Conservation (phyloP, 2,888 invertebrate species). For the Acanthosepion pharaonis region DNA sequence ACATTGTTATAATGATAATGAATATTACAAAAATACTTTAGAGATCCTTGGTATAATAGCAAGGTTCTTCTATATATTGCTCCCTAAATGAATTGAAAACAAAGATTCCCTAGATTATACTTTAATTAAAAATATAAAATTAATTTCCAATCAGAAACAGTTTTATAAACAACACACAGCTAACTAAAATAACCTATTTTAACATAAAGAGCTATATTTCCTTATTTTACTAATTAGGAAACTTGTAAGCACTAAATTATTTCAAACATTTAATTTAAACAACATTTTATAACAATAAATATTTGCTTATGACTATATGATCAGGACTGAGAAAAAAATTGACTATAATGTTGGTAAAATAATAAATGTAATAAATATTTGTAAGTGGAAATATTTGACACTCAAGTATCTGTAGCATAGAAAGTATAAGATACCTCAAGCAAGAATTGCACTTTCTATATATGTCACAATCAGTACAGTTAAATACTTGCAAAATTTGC, state of each 20-base stretch:
- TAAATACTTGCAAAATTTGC: too few species aligned
- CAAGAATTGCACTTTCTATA: too few species aligned
- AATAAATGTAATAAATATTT: too few species aligned
- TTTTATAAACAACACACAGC: background rate
- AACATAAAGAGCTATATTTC: background rate
- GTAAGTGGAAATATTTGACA: too few species aligned
- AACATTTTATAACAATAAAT: background rate
- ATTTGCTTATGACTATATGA: background rate
- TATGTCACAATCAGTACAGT: too few species aligned
- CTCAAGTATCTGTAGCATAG: too few species aligned
- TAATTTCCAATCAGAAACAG: background rate
- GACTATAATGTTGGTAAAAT: too few species aligned
- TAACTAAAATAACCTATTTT: background rate
- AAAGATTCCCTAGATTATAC: background rate
- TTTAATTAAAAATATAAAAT: background rate
- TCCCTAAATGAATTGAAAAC: background rate
- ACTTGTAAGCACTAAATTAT: background rate
- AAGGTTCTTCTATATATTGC: background rate
- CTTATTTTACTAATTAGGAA: background rate
- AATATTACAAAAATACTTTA: too few species aligned
- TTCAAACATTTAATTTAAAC: background rate
- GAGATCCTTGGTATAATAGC: background rate
- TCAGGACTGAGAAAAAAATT: background rate
- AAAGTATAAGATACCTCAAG: too few species aligned
- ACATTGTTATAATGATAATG: background rate